Evolutionary conservation across 2,797 vertebrate species (phyloP).

Genomic region (Poeciliopsis presidionis): DNA sequence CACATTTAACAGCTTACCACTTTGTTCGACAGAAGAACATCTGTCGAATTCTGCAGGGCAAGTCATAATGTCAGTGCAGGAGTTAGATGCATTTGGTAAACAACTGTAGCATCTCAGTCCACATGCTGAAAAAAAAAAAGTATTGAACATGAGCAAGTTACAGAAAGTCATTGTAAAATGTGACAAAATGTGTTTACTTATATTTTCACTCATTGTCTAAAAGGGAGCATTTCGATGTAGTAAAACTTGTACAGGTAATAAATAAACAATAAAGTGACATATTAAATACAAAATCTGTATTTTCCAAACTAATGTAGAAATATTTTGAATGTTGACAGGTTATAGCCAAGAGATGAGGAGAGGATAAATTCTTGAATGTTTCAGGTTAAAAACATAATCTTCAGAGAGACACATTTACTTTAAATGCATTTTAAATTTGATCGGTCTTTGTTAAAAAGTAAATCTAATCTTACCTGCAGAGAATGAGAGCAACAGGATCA

Average conservation of each 20-base stretch:
- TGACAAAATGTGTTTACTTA: background rate
- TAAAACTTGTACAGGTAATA: background rate
- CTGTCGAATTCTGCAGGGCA: conserved; percentile 42
- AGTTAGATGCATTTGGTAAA: conserved; percentile 6
- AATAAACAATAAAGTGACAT: background rate
- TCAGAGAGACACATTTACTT: background rate
- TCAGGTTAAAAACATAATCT: background rate
- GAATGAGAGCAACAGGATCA: conserved; percentile 49
- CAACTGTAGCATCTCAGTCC: conserved; percentile 68
- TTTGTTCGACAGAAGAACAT: conserved; percentile 45
- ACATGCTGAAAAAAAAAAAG: conserved; percentile 49
- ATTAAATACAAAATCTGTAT: background rate
- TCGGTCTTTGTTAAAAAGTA: too few relatives aligned
- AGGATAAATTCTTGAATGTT: background rate
- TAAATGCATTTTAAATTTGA: background rate
- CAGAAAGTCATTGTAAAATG: background rate
- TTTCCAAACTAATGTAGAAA: background rate
- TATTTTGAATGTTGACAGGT: background rate
- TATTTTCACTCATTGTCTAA: background rate
- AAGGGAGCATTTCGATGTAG: background rate
- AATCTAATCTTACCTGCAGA: conserved; percentile 48
- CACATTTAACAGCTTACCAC: background rate
- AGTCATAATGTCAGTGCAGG: conserved; percentile 50
- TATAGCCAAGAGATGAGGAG: background rate
- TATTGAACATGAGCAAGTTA: background rate